Evolutionary conservation across 2,113 vertebrate genomes (phyloP), one percentile per base, ranked within the genome.

Genomic region (Chlamydotis undulata): DNA sequence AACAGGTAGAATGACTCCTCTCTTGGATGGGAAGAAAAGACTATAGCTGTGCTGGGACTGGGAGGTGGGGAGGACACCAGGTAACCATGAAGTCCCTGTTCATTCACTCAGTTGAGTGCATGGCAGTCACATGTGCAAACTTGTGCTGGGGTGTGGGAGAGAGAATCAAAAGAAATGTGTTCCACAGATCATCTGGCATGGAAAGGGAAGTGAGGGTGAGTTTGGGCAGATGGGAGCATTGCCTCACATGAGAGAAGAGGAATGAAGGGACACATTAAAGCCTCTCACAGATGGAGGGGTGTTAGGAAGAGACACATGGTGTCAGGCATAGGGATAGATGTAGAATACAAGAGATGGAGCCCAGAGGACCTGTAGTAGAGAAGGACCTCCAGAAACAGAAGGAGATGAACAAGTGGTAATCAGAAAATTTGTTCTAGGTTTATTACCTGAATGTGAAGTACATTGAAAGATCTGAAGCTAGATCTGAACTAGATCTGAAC

Each of bases 91-190:
- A 43, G 13, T 45, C 29, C 28, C 52, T 19, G 10, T 23, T 79
- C 28, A 47, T 59, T 53, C 10, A 8, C 33, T 47, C 39, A 49
- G 17, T 53, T 61, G 49, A 43, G 22, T 19, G 15, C 22, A 8
- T 8, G 49, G 29, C 43, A 56, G 61, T 28, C 29, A 35, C 18
- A 49, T 1, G 5, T 1, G 1, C 1, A 10, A 56, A 23, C 22
- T 69, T 82, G 41, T 43, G 19, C 14, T 81, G 61, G 41, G 41
- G 31, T 22, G 13, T 75, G 41, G 52, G 12, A 59, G 37, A 53
- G 18, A 15, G 53, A 80, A 56, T 61, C 14, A 33, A 55, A 86
- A 37, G 21, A 75, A 76, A 21, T 29, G 49, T 19, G 22, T 63
- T 23, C 41, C 41, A 37, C 15, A 21, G 22, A 37, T 82, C 19